Evolutionary conservation across 2,888 invertebrate species (phyloP).

Genomic region (Morpho achilles): DNA sequence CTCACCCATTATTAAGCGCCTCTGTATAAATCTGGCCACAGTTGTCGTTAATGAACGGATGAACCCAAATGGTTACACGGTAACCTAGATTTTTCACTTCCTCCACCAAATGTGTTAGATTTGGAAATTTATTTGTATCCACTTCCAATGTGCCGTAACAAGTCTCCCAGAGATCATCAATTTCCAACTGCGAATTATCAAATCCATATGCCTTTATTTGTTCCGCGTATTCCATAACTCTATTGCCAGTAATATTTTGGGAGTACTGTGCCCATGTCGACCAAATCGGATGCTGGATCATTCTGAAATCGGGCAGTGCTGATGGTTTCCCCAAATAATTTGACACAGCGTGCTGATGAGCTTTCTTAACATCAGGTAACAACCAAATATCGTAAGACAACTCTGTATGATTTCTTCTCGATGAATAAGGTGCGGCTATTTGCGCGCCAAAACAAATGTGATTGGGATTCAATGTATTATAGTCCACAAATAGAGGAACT

Average conservation of each 20-base stretch:
- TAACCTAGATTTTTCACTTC: slow-evolving; percentile 82
- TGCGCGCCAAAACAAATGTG: slow-evolving; percentile 79
- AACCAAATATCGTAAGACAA: slow-evolving; percentile 82
- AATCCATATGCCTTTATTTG: slow-evolving; percentile 83
- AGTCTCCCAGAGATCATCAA: slow-evolving; percentile 93
- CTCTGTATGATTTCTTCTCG: slow-evolving; percentile 47
- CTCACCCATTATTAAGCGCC: slow-evolving; percentile 77
- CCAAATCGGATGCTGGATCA: slow-evolving; percentile 91
- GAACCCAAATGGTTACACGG: slow-evolving; percentile 90
- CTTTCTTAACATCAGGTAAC: slow-evolving; percentile 75
- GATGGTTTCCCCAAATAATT: slow-evolving; percentile 82
- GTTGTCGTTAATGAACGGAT: slow-evolving; percentile 89
- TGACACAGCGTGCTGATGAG: slow-evolving; percentile 81
- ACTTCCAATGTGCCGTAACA: slow-evolving; percentile 91
- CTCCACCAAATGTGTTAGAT: slow-evolving; percentile 80
- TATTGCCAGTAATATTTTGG: slow-evolving; percentile 79
- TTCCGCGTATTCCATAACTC: slow-evolving; percentile 82
- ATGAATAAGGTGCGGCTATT: slow-evolving; percentile 76
- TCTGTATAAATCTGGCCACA: slow-evolving; percentile 81
- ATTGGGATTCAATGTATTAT: slow-evolving; percentile 75
- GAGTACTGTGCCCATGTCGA: slow-evolving; percentile 91
- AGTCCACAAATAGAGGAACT: slow-evolving; percentile 85
- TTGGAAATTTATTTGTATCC: slow-evolving; percentile 83
- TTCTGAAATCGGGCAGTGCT: slow-evolving; percentile 80
- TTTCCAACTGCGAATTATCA: slow-evolving; percentile 87